Percentiles rank a stretch among this genome's conserved stretches.
Conservation (phyloP, 2,113 vertebrate genomes). For the Dromiciops gliroides region DNA sequence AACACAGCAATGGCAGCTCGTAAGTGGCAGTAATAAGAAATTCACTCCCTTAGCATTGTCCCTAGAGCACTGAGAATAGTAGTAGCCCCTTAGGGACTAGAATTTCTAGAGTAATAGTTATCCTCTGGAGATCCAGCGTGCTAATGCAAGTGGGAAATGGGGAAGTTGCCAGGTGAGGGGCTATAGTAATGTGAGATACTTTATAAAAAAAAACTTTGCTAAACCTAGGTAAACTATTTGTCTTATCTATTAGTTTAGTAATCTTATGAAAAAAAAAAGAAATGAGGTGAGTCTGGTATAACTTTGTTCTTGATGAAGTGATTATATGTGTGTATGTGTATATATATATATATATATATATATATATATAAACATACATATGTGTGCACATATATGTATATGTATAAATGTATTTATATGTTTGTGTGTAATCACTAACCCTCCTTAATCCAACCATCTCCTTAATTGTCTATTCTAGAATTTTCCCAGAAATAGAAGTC, state of each 20-base stretch:
- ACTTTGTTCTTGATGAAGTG: background rate
- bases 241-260: background rate
- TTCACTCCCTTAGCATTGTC: background rate
- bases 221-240: background rate
- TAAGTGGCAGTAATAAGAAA: background rate
- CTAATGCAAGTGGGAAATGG: background rate
- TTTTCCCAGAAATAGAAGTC: background rate
- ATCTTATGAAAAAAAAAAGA: background rate
- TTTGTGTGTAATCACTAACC: background rate
- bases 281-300: background rate
- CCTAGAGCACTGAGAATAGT: background rate
- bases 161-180: background rate
- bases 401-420: background rate
- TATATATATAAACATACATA: no score
- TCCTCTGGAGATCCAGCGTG: background rate
- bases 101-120: background rate
- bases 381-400: no score
- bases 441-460: background rate
- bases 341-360: no score
- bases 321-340: background rate
- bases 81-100: background rate
- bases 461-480: background rate
- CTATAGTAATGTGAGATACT: background rate
- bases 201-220: background rate
- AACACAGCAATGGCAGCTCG: background rate